These are phyloP conservation scores for Mormyrus lacerda DNA, from an alignment of 2,113 vertebrate species.

Conservation along the genomic window DNA sequence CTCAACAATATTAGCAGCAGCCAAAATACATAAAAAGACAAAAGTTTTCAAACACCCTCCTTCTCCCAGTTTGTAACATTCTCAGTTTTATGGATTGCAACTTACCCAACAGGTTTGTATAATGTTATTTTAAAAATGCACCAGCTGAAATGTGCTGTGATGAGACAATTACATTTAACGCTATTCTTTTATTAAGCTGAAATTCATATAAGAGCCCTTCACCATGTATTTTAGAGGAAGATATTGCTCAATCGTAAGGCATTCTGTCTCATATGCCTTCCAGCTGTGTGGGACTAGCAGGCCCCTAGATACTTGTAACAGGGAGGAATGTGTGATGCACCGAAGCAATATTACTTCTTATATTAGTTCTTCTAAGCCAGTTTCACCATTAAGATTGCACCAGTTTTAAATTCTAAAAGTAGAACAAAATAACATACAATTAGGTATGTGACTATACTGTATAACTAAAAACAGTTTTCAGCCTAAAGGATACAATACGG, in stretches of 20 bases:
- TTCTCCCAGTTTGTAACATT: not conserved
- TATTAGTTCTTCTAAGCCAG: conserved; percentile 34
- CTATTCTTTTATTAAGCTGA: conserved; percentile 6
- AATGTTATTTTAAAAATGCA: not conserved
- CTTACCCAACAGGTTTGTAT: not conserved
- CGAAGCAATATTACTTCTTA: conserved; percentile 46
- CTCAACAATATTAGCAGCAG: not conserved
- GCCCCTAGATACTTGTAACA: conserved; percentile 38
- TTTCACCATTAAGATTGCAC: conserved; percentile 39
- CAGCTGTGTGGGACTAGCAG: conserved; percentile 53
- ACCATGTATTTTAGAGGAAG: conserved; percentile 14
- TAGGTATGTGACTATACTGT: not conserved
- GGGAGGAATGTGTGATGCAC: conserved; percentile 58
- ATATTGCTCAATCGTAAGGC: conserved; percentile 49
- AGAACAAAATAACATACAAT: conserved; percentile 22
- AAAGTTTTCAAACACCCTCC: not conserved
- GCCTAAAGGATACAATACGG: conserved; percentile 34
- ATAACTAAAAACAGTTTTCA: conserved; percentile 14
- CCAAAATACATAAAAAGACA: not conserved
- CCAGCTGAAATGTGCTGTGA: not conserved
- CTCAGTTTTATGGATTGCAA: not conserved
- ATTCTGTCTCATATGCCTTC: conserved; percentile 52
- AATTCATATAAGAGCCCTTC: conserved; percentile 20
- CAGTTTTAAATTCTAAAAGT: conserved; percentile 55
- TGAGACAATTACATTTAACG: not conserved